Evolutionary conservation across 92 coral and sea anemone species (phyloP).

Genomic region (Metridium senile): DNA sequence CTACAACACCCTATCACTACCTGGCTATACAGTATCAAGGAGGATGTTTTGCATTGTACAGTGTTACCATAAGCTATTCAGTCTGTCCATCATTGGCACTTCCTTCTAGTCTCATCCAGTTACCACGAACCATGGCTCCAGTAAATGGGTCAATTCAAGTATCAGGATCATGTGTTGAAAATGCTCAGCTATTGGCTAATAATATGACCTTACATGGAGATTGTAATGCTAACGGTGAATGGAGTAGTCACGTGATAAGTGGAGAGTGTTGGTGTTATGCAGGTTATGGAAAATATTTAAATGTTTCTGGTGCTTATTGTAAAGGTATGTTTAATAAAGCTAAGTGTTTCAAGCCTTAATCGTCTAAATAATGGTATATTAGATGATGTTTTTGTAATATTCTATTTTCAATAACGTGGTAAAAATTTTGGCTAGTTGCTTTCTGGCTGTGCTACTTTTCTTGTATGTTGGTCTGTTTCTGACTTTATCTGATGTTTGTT

Average conservation of each 20-base stretch:
- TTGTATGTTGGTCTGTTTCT: no score
- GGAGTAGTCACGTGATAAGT: conserved; percentile 10
- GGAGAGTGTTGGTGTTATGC: conserved; percentile 47
- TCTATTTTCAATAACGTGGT: no score
- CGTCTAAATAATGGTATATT: neutral
- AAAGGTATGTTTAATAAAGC: neutral
- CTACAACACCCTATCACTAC: conserved; percentile 4
- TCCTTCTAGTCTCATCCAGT: neutral
- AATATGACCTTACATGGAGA: conserved; percentile 28
- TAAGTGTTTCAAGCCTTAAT: neutral
- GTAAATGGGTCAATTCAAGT: conserved; percentile 6
- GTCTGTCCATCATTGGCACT: neutral
- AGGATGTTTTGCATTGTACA: neutral
- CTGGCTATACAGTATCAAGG: neutral
- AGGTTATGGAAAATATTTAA: conserved; percentile 22
- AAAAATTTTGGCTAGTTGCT: no score
- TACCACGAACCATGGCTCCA: neutral
- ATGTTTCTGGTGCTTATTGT: neutral
- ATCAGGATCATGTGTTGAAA: conserved; percentile 33
- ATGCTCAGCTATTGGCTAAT: conserved; percentile 17
- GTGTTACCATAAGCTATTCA: neutral
- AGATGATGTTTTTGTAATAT: neutral
- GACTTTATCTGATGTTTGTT: no score
- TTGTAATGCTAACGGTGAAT: conserved; percentile 27
- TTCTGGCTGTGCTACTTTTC: no score